Conservation (phyloP, 2,113 vertebrate species). For the Pedionomus torquatus region DNA sequence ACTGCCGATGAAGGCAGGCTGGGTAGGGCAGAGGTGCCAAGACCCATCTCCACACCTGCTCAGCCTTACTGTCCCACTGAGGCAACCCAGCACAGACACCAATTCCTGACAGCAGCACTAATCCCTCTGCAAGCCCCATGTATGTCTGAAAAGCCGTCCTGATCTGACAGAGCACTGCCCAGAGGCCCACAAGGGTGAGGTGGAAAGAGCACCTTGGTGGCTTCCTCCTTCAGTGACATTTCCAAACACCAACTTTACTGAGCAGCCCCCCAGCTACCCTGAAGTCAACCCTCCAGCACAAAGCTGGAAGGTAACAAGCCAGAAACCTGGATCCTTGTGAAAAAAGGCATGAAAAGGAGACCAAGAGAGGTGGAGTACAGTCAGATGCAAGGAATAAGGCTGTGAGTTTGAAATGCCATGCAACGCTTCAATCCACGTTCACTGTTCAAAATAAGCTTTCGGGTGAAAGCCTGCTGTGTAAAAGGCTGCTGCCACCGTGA, state of each 20-base stretch:
- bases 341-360: constrained; percentile 14
- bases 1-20: not conserved
- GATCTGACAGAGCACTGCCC: not conserved
- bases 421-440: not conserved
- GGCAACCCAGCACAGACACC: not conserved
- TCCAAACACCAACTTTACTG: not conserved
- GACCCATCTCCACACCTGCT: not conserved
- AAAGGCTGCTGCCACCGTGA: not conserved
- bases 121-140: not conserved
- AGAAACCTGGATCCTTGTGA: not conserved
- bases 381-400: constrained; percentile 1
- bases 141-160: not conserved
- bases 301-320: not conserved
- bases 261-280: not conserved
- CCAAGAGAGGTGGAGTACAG: not conserved
- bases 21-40: not conserved
- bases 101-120: not conserved
- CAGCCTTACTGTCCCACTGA: not conserved
- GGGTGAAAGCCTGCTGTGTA: not conserved
- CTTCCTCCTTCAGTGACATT: not conserved
- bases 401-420: constrained; percentile 32
- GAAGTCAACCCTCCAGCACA: not conserved
- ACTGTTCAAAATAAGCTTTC: constrained; percentile 17
- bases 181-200: rapidly evolving
- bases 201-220: not conserved